Evolutionary conservation across 1,140 invertebrate genomes (phyloP).

Genomic region (Lineus longissimus): DNA sequence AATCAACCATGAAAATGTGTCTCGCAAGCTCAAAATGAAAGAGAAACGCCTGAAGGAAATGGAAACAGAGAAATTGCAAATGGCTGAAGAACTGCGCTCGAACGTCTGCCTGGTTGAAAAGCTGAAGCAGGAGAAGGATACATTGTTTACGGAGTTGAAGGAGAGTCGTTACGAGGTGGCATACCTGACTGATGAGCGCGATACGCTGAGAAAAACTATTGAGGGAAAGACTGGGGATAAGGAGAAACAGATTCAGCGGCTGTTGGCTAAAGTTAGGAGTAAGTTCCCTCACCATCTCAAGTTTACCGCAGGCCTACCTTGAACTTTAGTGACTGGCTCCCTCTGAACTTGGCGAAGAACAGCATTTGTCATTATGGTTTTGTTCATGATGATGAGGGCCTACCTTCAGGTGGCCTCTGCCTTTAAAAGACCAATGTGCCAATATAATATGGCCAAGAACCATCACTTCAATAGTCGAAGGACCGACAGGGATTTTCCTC

Average conservation of each 20-base stretch:
- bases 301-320: no score
- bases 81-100: slow-evolving; percentile 26
- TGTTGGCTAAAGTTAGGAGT: slow-evolving; percentile 42
- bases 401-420: no score
- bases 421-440: no score
- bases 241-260: slow-evolving; percentile 33
- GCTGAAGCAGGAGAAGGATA: slow-evolving; percentile 37
- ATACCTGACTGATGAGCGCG: slow-evolving; percentile 28
- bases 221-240: slow-evolving; percentile 26
- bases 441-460: no score
- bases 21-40: slow-evolving; percentile 38
- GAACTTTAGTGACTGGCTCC: not conserved
- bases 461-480: no score
- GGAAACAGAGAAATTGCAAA: slow-evolving; percentile 35
- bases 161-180: slow-evolving; percentile 41
- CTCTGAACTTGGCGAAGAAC: not conserved
- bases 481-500: no score
- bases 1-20: slow-evolving; percentile 27
- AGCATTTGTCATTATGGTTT: not conserved
- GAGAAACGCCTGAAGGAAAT: slow-evolving; percentile 38
- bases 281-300: not conserved
- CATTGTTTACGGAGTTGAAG: slow-evolving; percentile 35
- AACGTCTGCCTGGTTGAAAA: slow-evolving; percentile 30
- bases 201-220: slow-evolving; percentile 31
- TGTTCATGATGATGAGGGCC: no score